Percentiles rank a stretch among this genome's conserved stretches.
These are phyloP conservation scores for Nomada fucata DNA, from an alignment of 2,888 invertebrate species.

Conservation along the genomic window DNA sequence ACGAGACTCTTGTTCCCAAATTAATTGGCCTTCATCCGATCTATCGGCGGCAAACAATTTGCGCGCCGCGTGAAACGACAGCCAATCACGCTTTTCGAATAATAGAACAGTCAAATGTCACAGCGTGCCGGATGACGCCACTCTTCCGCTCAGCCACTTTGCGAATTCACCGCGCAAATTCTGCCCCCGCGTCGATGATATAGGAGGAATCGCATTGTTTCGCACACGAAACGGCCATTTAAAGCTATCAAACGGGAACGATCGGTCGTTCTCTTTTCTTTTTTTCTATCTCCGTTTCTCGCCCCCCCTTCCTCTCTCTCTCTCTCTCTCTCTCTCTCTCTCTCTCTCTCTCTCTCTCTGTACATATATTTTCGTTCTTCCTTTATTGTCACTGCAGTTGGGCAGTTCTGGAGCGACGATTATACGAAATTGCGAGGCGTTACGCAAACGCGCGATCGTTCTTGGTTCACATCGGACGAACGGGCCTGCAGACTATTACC, in stretches of 20 bases:
- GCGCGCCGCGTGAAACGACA: slow-evolving; percentile 2
- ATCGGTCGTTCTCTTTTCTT: not conserved
- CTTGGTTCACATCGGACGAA: not conserved
- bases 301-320: not conserved
- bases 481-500: not conserved
- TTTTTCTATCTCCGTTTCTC: not conserved
- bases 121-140: slow-evolving; percentile 30
- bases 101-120: slow-evolving; percentile 48
- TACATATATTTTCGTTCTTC: not conserved
- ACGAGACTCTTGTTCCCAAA: slow-evolving; percentile 28
- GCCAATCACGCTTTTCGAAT: slow-evolving; percentile 29
- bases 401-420: not conserved
- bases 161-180: slow-evolving; percentile 39
- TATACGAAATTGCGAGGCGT: not conserved
- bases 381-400: not conserved
- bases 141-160: slow-evolving; percentile 47
- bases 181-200: slow-evolving; percentile 25
- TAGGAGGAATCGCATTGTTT: slow-evolving; percentile 21
- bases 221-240: slow-evolving; percentile 31
- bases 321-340: not conserved
- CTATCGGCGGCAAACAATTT: slow-evolving; percentile 22
- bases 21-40: slow-evolving; percentile 42
- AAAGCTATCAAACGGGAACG: slow-evolving; percentile 20
- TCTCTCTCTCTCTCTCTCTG: not conserved
- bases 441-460: slow-evolving; percentile 16